Base-by-base conservation (phyloP, 2,797 vertebrate species). In the Cyclura pinguis region DNA sequence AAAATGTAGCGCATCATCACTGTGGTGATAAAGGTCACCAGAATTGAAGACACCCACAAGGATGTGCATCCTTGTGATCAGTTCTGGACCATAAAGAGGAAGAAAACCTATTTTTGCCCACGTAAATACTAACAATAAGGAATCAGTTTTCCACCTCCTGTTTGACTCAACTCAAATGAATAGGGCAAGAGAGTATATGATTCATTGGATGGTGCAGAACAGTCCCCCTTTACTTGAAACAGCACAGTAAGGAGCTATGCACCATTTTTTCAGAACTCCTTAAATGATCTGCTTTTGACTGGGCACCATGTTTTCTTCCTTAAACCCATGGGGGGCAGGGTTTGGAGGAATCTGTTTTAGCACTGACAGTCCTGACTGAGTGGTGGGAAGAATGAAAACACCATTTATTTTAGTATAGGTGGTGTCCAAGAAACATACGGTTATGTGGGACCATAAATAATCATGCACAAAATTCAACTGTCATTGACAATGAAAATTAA, bases 371-470 rank as follows among this genome's bases (percentile, higher is more conserved):
- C 86, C 93, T 81, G 67, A 27, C 1, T 16, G 81, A 91, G 47
- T 18, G 80, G 59, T 78, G 1, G 5, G 81, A 91, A 59, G 20
- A 82, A 76, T 47, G n/a, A 1, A 93, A 89, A 92, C 89, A 92
- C 87, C 87, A 93, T 93, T 95, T 93, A 90, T 93, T 95, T 93
- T 93, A 91, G 94, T 73, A 91, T 92, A 76, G 91, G 87, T 89
- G 92, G 29, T 67, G 24, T 81, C 91, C 89, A 80, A n/a, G 80
- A 94, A 91, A 59, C 42, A 76, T 89, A 38, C 90, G 2, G 0
- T 57, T 89, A 69, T 42, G 55, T 0, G 52, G 50, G 72, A n/a
- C 29, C 89, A 32, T 52, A 1, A n/a, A 62, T 83, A 80, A 67
- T 52, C 29, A 32, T 80, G 24, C 20, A 47, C 50, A 74, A 83